phyloP scores from a whole-genome alignment of 2,113 vertebrate genomes.

The Lepus timidus region DNA sequence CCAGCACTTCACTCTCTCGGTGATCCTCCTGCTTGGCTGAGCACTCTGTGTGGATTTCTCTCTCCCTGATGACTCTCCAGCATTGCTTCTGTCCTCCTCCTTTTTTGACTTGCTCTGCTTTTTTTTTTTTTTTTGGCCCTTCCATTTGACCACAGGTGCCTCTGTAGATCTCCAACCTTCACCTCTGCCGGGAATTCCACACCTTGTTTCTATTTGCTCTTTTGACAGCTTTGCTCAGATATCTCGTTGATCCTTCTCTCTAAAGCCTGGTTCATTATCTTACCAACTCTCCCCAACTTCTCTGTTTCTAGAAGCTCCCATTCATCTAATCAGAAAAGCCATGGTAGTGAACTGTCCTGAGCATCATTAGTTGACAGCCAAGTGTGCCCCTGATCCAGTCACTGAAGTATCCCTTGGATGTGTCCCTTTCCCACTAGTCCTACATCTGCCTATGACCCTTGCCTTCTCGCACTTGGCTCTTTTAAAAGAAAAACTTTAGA shows the following conservation, averaged over 20 bases:
- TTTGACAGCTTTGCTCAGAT: not conserved
- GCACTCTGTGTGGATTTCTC: not conserved
- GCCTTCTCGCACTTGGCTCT: not conserved
- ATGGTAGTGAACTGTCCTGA: not conserved
- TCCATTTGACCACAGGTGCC: not conserved
- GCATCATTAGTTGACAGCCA: not conserved
- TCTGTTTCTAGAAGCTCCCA: not conserved
- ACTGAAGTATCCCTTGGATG: not conserved
- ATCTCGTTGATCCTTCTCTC: not conserved
- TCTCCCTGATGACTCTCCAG: not conserved
- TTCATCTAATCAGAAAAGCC: not conserved
- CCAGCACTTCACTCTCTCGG: not conserved
- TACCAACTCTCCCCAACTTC: not conserved
- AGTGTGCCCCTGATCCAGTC: not conserved
- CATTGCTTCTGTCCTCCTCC: not conserved
- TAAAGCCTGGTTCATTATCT: not conserved
- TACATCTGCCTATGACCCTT: not conserved
- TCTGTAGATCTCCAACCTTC: not conserved
- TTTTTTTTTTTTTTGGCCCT: not conserved
- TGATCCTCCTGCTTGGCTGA: not conserved
- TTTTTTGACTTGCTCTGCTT: not conserved
- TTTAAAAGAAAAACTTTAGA: not conserved
- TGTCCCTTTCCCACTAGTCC: slow-evolving; percentile 34
- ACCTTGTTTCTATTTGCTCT: slow-evolving; percentile 30
- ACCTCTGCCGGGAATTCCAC: not conserved